These are phyloP conservation scores for Stegastes partitus DNA, from an alignment of 2,113 vertebrate species.

Conservation along the genomic window DNA sequence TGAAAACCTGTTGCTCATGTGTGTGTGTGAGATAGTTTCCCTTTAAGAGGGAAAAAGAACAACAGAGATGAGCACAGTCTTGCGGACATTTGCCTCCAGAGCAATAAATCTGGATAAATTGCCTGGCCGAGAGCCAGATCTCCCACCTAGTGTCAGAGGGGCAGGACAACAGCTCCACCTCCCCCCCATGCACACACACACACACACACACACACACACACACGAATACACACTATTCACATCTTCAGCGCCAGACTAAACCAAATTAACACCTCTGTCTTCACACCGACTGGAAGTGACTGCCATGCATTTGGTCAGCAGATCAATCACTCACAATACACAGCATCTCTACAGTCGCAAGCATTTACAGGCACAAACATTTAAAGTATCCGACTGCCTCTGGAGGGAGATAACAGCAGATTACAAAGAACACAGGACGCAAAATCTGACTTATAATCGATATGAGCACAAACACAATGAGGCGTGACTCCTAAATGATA, in stretches of 20 bases:
- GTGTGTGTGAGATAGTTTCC: neutral
- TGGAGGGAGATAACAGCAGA: neutral
- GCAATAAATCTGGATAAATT: slow-evolving; percentile 71
- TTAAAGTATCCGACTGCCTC: neutral
- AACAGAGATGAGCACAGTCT: slow-evolving; percentile 53
- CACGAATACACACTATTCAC: slow-evolving; percentile 36
- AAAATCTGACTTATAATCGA: neutral
- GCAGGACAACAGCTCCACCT: slow-evolving; percentile 15
- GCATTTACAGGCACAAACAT: neutral
- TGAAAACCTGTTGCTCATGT: neutral
- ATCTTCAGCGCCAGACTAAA: slow-evolving; percentile 66
- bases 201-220: slow-evolving; percentile 28
- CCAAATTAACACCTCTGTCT: slow-evolving; percentile 73
- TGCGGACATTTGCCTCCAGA: slow-evolving; percentile 56
- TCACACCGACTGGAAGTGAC: slow-evolving; percentile 56
- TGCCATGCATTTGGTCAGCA: slow-evolving; percentile 55
- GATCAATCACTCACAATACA: slow-evolving; percentile 53
- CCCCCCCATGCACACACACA: slow-evolving; percentile 7
- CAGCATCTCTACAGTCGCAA: slow-evolving; percentile 14
- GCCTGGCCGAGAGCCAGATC: slow-evolving; percentile 57
- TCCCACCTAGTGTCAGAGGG: slow-evolving; percentile 63
- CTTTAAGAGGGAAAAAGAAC: slow-evolving; percentile 36
- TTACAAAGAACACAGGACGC: neutral
- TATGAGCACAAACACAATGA: neutral
- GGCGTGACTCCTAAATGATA: neutral